Conservation (phyloP, 2,888 invertebrate genomes). For the Adelognathus sp. region DNA sequence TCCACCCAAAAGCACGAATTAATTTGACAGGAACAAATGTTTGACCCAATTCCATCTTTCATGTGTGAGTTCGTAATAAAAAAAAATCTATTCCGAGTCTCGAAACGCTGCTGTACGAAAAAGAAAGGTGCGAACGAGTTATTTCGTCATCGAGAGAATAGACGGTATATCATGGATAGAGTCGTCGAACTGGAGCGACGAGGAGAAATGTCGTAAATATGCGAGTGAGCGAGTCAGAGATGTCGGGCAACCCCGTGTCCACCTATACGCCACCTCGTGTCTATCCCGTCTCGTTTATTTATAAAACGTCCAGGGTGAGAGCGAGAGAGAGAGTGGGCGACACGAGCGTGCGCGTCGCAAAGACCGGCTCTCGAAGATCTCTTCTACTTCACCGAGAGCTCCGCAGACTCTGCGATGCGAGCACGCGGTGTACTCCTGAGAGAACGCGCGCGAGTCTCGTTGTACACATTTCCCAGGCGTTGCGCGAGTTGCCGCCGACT, state of each 20-base stretch:
- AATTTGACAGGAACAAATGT: too few species aligned
- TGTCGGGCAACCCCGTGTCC: slow-evolving; percentile 42
- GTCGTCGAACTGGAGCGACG: slow-evolving; percentile 24
- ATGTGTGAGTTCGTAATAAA: not conserved
- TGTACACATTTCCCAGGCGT: slow-evolving; percentile 60
- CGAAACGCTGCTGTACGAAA: not conserved
- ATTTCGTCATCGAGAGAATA: slow-evolving; percentile 34
- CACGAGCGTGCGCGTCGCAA: slow-evolving; percentile 20
- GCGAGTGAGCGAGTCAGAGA: slow-evolving; percentile 46
- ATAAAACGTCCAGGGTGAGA: slow-evolving; percentile 41
- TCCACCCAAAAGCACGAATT: too few species aligned
- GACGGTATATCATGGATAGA: slow-evolving; percentile 31
- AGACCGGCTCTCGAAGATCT: slow-evolving; percentile 33
- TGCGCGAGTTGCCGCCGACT: slow-evolving; percentile 43
- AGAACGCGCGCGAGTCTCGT: slow-evolving; percentile 36
- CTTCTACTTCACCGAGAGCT: slow-evolving; percentile 2
- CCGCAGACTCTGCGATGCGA: not conserved
- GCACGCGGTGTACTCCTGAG: slow-evolving; percentile 34
- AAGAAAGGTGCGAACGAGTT: slow-evolving; percentile 12
- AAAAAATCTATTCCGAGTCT: not conserved
- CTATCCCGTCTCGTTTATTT: slow-evolving; percentile 52
- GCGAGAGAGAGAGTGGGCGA: slow-evolving; percentile 24
- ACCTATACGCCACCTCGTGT: not conserved
- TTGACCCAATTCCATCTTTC: too few species aligned
- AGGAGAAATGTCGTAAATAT: not conserved